phyloP scores from a whole-genome alignment of 2,888 invertebrate genomes.

The Endotricha flammealis region DNA sequence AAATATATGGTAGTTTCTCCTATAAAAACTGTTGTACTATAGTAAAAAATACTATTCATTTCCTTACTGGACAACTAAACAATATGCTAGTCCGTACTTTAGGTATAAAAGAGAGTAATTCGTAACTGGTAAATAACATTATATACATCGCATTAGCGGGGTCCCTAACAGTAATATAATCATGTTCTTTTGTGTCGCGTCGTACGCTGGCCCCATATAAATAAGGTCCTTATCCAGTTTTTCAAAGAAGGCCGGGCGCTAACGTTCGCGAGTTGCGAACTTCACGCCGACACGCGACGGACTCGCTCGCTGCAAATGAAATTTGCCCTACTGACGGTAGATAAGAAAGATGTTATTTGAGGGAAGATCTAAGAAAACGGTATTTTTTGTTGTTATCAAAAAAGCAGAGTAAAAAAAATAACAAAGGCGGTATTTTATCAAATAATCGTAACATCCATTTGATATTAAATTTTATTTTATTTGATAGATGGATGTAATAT shows the following conservation, averaged over 20 bases:
- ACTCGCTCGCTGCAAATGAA: conserved; percentile 59
- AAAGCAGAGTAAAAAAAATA: too few relatives aligned
- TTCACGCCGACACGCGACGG: conserved; percentile 36
- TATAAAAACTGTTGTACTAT: too few relatives aligned
- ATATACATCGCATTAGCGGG: conserved; percentile 64
- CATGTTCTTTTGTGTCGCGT: conserved; percentile 67
- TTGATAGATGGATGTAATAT: too few relatives aligned
- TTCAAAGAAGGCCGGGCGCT: conserved; percentile 71
- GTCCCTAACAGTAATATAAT: conserved; percentile 64
- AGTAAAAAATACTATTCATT: too few relatives aligned
- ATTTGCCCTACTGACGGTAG: conserved; percentile 61
- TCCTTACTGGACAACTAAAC: conserved; percentile 1
- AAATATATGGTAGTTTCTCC: too few relatives aligned
- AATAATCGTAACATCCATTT: too few relatives aligned
- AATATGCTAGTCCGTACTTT: conserved; percentile 7
- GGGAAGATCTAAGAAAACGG: not conserved
- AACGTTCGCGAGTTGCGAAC: conserved; percentile 64
- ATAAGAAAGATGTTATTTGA: not conserved
- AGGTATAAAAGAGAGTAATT: conserved; percentile 42
- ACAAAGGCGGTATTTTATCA: too few relatives aligned
- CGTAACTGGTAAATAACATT: conserved; percentile 61
- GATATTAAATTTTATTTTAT: too few relatives aligned
- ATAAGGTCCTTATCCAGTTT: conserved; percentile 73
- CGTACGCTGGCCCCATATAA: conserved; percentile 73
- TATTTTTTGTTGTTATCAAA: conserved; percentile 1